A percentile compares a stretch with the other conserved stretches of the same genome.
Evolutionary conservation across 2,888 invertebrate species (phyloP).

Genomic region (Spilarctia lutea): DNA sequence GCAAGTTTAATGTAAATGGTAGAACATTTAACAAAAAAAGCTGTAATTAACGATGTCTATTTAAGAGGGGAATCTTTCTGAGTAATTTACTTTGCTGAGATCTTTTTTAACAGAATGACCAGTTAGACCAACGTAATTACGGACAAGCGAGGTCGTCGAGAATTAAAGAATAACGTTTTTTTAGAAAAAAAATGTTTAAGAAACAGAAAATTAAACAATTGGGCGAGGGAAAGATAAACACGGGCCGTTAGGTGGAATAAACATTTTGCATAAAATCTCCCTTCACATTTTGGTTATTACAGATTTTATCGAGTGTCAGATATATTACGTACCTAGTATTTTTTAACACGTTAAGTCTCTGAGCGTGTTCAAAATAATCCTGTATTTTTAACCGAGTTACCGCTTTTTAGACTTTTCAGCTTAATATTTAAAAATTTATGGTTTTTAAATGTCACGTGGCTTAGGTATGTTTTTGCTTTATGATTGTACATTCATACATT

Average conservation of each 20-base stretch:
- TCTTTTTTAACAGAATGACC: slow-evolving; percentile 52
- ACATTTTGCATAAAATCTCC: slow-evolving; percentile 26
- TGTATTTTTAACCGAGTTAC: background rate
- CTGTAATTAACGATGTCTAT: slow-evolving; percentile 56
- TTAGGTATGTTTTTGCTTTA: background rate
- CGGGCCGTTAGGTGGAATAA: slow-evolving; percentile 30
- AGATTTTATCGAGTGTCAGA: slow-evolving; percentile 41
- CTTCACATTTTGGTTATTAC: slow-evolving; percentile 30
- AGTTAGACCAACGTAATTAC: slow-evolving; percentile 57
- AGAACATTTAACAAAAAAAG: slow-evolving; percentile 40
- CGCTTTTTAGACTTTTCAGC: background rate
- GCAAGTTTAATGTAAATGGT: slow-evolving; percentile 29
- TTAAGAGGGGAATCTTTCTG: slow-evolving; percentile 54
- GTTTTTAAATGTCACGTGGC: background rate
- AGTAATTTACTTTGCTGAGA: slow-evolving; percentile 54
- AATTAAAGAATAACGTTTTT: slow-evolving; percentile 60
- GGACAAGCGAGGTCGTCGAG: slow-evolving; percentile 45
- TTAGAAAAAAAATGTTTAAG: slow-evolving; percentile 35
- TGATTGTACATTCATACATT: background rate
- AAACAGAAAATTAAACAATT: slow-evolving; percentile 51
- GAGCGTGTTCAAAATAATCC: background rate
- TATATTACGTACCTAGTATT: slow-evolving; percentile 24
- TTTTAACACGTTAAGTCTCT: slow-evolving; percentile 12
- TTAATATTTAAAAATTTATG: background rate
- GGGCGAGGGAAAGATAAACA: slow-evolving; percentile 46